Conservation (phyloP, 1,140 invertebrate genomes). For the Vanessa tameamea region DNA sequence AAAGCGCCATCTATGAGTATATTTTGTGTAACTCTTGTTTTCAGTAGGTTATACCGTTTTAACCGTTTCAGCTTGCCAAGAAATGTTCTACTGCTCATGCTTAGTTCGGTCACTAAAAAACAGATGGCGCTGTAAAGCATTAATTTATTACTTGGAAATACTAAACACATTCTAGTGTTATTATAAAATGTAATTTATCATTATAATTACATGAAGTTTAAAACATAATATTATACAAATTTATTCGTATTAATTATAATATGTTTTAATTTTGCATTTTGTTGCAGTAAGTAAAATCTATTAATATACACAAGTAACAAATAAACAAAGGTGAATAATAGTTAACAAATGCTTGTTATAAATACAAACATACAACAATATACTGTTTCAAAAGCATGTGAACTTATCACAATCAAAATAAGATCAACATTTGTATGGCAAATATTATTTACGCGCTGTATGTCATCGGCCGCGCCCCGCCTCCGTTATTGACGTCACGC, state of each 20-base stretch:
- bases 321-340: no score
- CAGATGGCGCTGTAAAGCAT: slow-evolving; percentile 2
- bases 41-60: neutral
- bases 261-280: no score
- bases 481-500: slow-evolving; percentile 66
- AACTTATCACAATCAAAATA: neutral
- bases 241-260: no score
- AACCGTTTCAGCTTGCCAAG: slow-evolving; percentile 2
- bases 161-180: neutral
- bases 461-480: slow-evolving; percentile 58
- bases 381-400: neutral
- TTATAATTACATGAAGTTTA: neutral
- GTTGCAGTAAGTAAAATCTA: no score
- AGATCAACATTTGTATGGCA: slow-evolving; percentile 2
- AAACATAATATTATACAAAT: no score
- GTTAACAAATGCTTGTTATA: no score
- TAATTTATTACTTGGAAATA: neutral
- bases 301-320: no score
- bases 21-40: neutral
- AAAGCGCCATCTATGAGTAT: slow-evolving; percentile 6
- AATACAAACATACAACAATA: neutral
- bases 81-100: neutral
- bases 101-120: neutral
- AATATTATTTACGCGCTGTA: slow-evolving; percentile 10
- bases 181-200: neutral